A percentile compares a stretch with the other conserved stretches of the same genome.
These are phyloP conservation scores for Ditylenchus dipsaci DNA, from an alignment of 1,140 invertebrate genomes.

Conservation along the genomic window DNA sequence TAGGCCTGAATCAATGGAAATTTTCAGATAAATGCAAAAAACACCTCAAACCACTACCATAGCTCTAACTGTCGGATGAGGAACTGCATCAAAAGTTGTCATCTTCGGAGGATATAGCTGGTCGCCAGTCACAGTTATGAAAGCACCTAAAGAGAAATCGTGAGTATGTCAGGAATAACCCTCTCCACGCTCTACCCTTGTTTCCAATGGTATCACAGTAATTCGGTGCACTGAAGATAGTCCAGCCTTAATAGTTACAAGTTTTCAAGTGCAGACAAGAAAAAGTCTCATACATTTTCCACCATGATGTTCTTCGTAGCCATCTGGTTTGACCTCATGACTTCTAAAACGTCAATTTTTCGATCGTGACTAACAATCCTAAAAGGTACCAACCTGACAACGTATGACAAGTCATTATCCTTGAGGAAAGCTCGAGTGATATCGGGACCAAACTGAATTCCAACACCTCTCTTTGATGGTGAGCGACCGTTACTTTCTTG, in stretches of 20 bases:
- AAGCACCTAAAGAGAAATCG: constrained; percentile 69
- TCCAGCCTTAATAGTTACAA: constrained; percentile 16
- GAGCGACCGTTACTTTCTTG: constrained; percentile 78
- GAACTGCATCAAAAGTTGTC: constrained; percentile 85
- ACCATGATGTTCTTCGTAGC: constrained; percentile 88
- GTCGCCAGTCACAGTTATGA: constrained; percentile 86
- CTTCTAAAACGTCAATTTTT: constrained; percentile 64
- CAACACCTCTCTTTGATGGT: constrained; percentile 91
- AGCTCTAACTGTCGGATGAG: constrained; percentile 65
- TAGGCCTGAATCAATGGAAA: constrained; percentile 6
- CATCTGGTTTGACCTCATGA: constrained; percentile 95
- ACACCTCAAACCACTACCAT: constrained; percentile 23
- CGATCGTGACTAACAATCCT: too few relatives aligned
- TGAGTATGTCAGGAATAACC: not conserved
- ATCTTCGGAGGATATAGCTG: constrained; percentile 80
- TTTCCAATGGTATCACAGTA: constrained; percentile 68
- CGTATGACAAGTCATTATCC: constrained; percentile 51
- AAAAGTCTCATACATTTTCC: constrained; percentile 78
- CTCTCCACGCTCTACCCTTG: constrained; percentile 61
- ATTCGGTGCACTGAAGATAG: constrained; percentile 32
- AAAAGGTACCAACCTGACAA: constrained; percentile 43
- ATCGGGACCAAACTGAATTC: constrained; percentile 96
- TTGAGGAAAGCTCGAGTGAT: constrained; percentile 76
- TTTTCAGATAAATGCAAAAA: not conserved
- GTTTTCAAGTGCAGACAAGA: too few relatives aligned